Percentiles rank a stretch among this genome's conserved stretches.
Evolutionary conservation across 2,113 vertebrate species (phyloP).

Genomic region (Struthio camelus): DNA sequence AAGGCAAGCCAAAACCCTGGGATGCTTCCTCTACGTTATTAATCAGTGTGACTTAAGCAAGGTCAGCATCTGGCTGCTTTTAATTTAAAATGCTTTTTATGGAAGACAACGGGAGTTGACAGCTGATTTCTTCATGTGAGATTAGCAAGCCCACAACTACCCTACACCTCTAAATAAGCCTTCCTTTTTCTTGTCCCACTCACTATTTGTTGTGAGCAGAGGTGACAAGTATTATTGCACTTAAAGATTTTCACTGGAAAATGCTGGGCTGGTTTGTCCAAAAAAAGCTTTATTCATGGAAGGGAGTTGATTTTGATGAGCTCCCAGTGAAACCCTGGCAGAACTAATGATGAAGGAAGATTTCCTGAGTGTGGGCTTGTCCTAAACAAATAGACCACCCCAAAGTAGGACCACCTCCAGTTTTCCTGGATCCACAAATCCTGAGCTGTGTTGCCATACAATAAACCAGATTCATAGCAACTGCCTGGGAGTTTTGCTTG

Average conservation of each 20-base stretch:
- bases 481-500: neutral
- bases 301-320: neutral
- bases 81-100: neutral
- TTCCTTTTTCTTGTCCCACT: neutral
- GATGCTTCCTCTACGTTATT: neutral
- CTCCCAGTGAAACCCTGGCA: neutral
- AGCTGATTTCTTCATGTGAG: neutral
- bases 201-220: neutral
- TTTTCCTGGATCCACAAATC: neutral
- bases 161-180: neutral
- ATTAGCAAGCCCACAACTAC: neutral
- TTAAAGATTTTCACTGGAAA: neutral
- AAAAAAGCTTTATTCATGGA: neutral
- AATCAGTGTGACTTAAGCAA: slow-evolving; percentile 2
- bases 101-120: neutral
- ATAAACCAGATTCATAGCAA: neutral
- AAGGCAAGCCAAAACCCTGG: neutral
- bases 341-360: neutral
- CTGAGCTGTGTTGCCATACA: neutral
- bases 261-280: neutral
- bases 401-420: neutral
- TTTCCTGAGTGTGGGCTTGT: neutral
- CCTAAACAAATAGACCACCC: neutral
- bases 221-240: neutral
- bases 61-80: slow-evolving; percentile 4